Evolutionary conservation across 2,888 invertebrate species (phyloP).

Genomic region (Xanthorhoe spadicearia): DNA sequence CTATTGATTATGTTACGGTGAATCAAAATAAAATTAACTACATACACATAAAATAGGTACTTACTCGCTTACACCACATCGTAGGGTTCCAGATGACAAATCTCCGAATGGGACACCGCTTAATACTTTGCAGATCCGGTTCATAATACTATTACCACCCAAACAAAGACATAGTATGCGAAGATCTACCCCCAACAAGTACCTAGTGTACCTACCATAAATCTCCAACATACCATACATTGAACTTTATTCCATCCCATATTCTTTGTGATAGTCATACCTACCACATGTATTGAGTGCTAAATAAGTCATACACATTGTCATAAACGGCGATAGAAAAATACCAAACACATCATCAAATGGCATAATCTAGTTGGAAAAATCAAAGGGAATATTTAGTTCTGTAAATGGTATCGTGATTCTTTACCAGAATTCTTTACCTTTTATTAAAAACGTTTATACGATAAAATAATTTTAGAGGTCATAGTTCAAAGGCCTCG

Average conservation of each 20-base stretch:
- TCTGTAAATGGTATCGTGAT: conserved; percentile 23
- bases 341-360: conserved; percentile 46
- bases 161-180: conserved; percentile 41
- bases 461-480: conserved; percentile 51
- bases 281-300: conserved; percentile 28
- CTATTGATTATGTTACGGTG: neutral
- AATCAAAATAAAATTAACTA: neutral
- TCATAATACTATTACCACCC: conserved; percentile 45
- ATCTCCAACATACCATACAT: conserved; percentile 58
- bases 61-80: conserved; percentile 4
- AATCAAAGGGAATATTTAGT: conserved; percentile 31
- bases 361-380: conserved; percentile 35
- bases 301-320: conserved; percentile 49
- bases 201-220: conserved; percentile 53
- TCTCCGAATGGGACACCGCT: neutral
- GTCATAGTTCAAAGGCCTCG: conserved; percentile 56
- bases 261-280: conserved; percentile 50
- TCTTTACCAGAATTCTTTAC: conserved; percentile 20
- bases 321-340: conserved; percentile 50
- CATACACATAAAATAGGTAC: neutral
- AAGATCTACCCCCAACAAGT: conserved; percentile 26
- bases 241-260: conserved; percentile 37
- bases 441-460: conserved; percentile 38
- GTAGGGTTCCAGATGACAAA: conserved; percentile 4
- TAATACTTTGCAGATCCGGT: conserved; percentile 49